A percentile compares a stretch with the other conserved stretches of the same genome.
Evolutionary conservation across 2,113 vertebrate genomes (phyloP).

Genomic region (Esox niger): DNA sequence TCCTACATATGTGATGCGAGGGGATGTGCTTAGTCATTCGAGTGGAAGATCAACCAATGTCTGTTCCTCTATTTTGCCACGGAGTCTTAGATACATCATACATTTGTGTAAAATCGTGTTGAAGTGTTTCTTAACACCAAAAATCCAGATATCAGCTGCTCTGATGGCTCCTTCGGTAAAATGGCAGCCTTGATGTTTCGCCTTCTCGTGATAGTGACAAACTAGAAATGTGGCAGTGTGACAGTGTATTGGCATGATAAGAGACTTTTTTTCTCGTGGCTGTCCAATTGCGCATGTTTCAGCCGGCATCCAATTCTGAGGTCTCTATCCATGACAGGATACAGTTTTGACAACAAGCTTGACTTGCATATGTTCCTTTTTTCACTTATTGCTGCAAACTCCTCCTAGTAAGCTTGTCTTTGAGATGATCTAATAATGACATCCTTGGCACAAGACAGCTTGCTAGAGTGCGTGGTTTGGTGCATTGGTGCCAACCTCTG

Average conservation of each 20-base stretch:
- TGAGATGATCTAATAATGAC: background rate
- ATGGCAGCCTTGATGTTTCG: conserved; percentile 32
- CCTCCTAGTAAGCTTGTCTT: conserved; percentile 4
- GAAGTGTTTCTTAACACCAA: background rate
- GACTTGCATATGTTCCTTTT: conserved; percentile 4
- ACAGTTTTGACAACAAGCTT: conserved; percentile 7
- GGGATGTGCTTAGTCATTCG: background rate
- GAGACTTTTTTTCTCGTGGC: conserved; percentile 10
- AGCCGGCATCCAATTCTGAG: conserved; percentile 14
- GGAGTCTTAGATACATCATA: conserved; percentile 6
- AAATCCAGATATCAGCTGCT: conserved; percentile 13
- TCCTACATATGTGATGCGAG: background rate
- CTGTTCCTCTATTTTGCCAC: conserved; percentile 1
- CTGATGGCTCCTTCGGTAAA: conserved; percentile 33
- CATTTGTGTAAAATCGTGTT: background rate
- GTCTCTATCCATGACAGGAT: conserved; percentile 7
- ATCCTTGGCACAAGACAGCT: background rate
- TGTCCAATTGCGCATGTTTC: conserved; percentile 9
- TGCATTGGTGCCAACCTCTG: conserved; percentile 22
- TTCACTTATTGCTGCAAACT: background rate
- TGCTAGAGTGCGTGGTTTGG: background rate
- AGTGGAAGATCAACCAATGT: conserved; percentile 13
- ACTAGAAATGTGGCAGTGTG: conserved; percentile 19
- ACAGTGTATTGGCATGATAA: conserved; percentile 2
- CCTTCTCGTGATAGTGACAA: conserved; percentile 18